Evolutionary conservation across 2,888 invertebrate species (phyloP), one percentile per base, ranked within the genome.

Genomic region (Lepetodrilus schrolli): DNA sequence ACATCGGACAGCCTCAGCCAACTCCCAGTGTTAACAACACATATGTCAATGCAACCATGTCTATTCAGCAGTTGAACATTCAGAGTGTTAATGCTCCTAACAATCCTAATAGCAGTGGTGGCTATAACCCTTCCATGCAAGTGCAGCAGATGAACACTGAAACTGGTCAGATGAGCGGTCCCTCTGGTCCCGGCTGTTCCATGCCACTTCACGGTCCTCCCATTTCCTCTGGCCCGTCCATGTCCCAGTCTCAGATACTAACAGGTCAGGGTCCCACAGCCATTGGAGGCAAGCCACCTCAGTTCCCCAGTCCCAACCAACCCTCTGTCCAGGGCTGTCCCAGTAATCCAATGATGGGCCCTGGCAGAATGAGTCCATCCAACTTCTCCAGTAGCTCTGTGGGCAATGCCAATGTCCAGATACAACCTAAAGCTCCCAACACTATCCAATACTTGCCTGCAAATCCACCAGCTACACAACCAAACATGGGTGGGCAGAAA

Each of bases 401-500:
- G 87, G 94, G 94, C 84, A 94, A 94, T 81, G 93, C 95, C 58
- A 97, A 96, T 91, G 90, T 92, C 71, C 96, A 96, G 91, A 97
- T 98, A 30, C 98, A 98, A 91, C 95, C 98, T 8, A 97, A 96
- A 91, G 97, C 98, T 10, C 98, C 98, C 0, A 98, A 98, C 91
- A 98, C 98, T 43, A 98, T 98, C 89, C 98, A 98, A 92, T 98
- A 98, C 93, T 93, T 98, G 90, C 98, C 98, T 23, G 96, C 97
- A 70, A 93, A 97, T 91, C 96, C 97, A n/a, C 96, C 96, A 89
- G 94, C 89, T 69, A 88, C 90, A 72, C 84, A 87, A 76, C 80
- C 83, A 34, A 75, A 74, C 68, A 75, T 49, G 76, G 76, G 72
- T 37, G 78, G 71, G 23, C 73, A 50, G 66, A 73, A 71, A 47